These are phyloP conservation scores for Rhincodon typus DNA, from an alignment of 2,797 vertebrate genomes.

Conservation along the genomic window DNA sequence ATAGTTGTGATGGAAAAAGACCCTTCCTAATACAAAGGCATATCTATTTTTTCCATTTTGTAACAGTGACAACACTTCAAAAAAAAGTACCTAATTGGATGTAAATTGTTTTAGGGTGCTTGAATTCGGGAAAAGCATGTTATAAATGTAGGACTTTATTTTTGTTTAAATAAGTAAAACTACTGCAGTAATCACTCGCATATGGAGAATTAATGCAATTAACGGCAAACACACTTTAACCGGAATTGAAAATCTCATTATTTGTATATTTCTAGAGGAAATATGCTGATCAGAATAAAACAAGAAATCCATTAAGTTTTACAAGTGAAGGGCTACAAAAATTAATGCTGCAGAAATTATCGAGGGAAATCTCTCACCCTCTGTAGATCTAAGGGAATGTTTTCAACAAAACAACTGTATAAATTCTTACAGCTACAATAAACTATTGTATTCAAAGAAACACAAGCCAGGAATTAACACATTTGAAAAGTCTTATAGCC, in stretches of 20 bases:
- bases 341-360: neutral
- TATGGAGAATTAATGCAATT: neutral
- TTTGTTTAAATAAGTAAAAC: neutral
- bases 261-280: slow-evolving; percentile 25
- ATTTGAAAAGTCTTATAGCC: neutral
- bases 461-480: neutral
- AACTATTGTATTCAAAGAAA: neutral
- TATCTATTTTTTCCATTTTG: neutral
- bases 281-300: slow-evolving; percentile 9
- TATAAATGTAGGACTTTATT: neutral
- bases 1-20: neutral
- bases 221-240: slow-evolving; percentile 16
- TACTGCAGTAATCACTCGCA: neutral
- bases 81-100: neutral
- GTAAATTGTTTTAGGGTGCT: neutral
- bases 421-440: neutral
- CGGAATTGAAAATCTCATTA: slow-evolving; percentile 29
- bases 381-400: neutral
- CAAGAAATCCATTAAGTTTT: slow-evolving; percentile 33
- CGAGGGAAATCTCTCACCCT: neutral
- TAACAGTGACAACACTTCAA: neutral
- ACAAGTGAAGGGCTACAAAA: slow-evolving; percentile 6
- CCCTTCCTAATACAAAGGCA: neutral
- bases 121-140: neutral
- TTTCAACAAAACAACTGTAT: neutral